A percentile compares a stretch with the other conserved stretches of the same genome.
Evolutionary conservation across 2,888 invertebrate genomes (phyloP).

Genomic region (Dynastes maya): DNA sequence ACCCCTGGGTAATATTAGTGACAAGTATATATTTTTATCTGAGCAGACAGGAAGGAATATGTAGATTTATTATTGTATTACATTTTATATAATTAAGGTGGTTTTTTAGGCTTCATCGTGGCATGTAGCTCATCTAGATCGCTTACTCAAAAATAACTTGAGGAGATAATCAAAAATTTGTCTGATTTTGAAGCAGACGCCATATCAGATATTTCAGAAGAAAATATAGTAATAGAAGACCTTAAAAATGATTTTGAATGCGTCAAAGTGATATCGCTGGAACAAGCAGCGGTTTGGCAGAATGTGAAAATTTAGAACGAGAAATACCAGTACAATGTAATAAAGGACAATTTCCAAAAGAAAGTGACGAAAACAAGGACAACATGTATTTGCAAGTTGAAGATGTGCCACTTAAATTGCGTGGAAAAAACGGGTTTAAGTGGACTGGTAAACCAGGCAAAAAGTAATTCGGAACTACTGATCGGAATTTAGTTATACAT

Average conservation of each 20-base stretch:
- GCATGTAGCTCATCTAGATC: too few species aligned
- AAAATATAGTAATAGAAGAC: too few species aligned
- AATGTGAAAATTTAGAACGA: constrained; percentile 17
- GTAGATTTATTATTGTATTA: too few species aligned
- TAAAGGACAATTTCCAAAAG: constrained; percentile 5
- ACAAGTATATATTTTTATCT: too few species aligned
- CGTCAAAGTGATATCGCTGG: constrained; percentile 16
- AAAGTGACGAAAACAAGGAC: neutral
- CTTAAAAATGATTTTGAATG: neutral
- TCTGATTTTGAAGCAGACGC: too few species aligned
- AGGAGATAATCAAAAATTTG: too few species aligned
- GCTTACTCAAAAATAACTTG: too few species aligned
- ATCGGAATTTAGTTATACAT: constrained; percentile 6
- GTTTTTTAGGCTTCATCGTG: too few species aligned
- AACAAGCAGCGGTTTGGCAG: constrained; percentile 4
- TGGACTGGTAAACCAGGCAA: neutral
- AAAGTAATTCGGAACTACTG: neutral
- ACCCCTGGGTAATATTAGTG: too few species aligned
- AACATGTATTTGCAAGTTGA: constrained; percentile 22
- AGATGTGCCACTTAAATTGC: constrained; percentile 8
- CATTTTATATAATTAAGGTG: too few species aligned
- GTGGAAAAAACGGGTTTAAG: neutral
- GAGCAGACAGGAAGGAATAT: too few species aligned
- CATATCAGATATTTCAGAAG: too few species aligned
- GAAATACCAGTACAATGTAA: constrained; percentile 16